These are phyloP conservation scores for Masnerella sp. DNA, from an alignment of 2,888 invertebrate species.

Conservation along the genomic window DNA sequence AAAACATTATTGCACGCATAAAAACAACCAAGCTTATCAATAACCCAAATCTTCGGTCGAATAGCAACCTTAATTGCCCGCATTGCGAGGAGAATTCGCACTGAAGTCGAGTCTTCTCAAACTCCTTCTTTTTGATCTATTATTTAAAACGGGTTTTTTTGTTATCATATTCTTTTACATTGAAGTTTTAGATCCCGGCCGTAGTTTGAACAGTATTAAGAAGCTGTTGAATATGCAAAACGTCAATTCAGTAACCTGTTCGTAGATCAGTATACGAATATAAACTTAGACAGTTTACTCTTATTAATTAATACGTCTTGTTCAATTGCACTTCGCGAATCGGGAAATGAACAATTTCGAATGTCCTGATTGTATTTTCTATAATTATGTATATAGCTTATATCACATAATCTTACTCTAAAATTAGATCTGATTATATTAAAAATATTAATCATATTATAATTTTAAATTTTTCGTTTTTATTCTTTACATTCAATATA, in stretches of 20 bases:
- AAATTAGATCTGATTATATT: too few relatives aligned
- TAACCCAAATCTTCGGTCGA: background rate
- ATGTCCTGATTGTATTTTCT: constrained; percentile 25
- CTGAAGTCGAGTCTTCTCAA: constrained; percentile 14
- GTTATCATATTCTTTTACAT: constrained; percentile 55
- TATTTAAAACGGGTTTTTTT: constrained; percentile 48
- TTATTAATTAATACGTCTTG: constrained; percentile 56
- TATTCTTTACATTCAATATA: too few relatives aligned
- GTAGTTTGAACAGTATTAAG: constrained; percentile 54
- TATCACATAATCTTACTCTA: too few relatives aligned
- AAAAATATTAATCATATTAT: too few relatives aligned
- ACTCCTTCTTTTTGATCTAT: constrained; percentile 51
- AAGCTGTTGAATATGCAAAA: constrained; percentile 57
- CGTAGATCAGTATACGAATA: constrained; percentile 55
- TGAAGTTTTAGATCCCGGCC: constrained; percentile 49
- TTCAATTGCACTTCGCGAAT: constrained; percentile 36
- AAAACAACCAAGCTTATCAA: background rate
- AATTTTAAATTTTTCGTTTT: too few relatives aligned
- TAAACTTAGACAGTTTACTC: constrained; percentile 56
- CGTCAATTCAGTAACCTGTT: constrained; percentile 56
- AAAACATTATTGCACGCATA: background rate
- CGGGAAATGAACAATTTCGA: constrained; percentile 35
- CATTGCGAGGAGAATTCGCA: constrained; percentile 17
- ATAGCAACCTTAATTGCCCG: constrained; percentile 11
- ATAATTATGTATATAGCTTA: background rate